phyloP scores from a whole-genome alignment of 2,797 vertebrate genomes.

The Micromesistius poutassou region DNA sequence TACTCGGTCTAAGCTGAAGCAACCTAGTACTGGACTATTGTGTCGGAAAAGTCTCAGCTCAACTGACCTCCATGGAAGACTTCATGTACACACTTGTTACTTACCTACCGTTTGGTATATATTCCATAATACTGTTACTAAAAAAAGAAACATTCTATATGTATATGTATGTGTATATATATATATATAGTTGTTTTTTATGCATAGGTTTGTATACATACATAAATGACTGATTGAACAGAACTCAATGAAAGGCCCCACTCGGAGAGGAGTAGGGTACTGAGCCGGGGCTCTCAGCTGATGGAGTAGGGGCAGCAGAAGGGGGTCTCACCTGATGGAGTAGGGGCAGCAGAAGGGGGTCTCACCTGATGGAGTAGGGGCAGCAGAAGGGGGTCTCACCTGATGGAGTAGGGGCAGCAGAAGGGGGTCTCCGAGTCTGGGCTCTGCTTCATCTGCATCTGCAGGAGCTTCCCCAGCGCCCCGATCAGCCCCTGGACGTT shows the following conservation, averaged over 20 bases:
- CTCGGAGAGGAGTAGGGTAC: no score
- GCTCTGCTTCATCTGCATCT: conserved; percentile 79
- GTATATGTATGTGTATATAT: no score
- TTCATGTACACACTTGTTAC: no score
- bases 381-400: conserved; percentile 48
- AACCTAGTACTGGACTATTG: not conserved
- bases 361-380: conserved; percentile 74
- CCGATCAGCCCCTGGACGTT: conserved; percentile 88
- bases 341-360: conserved; percentile 65
- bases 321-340: conserved; percentile 67
- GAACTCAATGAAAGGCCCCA: not conserved
- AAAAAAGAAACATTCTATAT: no score
- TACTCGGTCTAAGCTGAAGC: not conserved
- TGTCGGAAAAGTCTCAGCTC: not conserved
- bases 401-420: conserved; percentile 72
- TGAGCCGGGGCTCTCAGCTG: no score
- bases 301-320: no score
- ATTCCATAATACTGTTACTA: not conserved
- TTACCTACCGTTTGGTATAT: no score
- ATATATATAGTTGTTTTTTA: no score
- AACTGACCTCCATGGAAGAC: not conserved
- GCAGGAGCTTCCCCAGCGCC: conserved; percentile 80
- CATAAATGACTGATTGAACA: no score
- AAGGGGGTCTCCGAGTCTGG: conserved; percentile 48
- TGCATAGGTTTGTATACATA: no score